Conservation (phyloP, 2,113 vertebrate genomes). For the Ctenomys sociabilis region DNA sequence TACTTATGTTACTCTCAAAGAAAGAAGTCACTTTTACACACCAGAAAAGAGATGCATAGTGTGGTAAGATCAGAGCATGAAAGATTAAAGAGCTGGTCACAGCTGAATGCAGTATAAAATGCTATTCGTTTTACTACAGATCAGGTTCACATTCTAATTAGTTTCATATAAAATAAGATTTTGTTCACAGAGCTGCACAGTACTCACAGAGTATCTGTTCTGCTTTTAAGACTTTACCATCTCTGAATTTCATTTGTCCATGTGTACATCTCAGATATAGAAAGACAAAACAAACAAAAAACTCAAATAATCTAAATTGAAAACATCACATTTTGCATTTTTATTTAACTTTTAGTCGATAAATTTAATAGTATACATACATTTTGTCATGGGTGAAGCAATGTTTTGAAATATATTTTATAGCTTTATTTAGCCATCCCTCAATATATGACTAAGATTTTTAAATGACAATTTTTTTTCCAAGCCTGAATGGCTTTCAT, state of each 20-base stretch:
- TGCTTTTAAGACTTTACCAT: not conserved
- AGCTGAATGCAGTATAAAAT: not conserved
- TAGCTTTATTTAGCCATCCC: not conserved
- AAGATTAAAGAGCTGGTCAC: not conserved
- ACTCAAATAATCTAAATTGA: not conserved
- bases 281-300: not conserved
- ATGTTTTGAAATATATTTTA: not conserved
- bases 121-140: not conserved
- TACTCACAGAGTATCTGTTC: not conserved
- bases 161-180: not conserved
- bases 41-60: not conserved
- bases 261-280: not conserved
- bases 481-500: not conserved
- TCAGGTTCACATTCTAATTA: rapidly evolving
- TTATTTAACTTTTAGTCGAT: not conserved
- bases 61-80: not conserved
- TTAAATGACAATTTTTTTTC: not conserved
- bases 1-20: not conserved
- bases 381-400: not conserved
- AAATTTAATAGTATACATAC: not conserved
- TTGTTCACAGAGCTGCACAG: not conserved
- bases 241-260: not conserved
- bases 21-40: not conserved
- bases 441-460: not conserved
- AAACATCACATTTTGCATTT: not conserved